Evolutionary conservation across 1,140 invertebrate species (phyloP).

Genomic region (Hycleus phaleratus): DNA sequence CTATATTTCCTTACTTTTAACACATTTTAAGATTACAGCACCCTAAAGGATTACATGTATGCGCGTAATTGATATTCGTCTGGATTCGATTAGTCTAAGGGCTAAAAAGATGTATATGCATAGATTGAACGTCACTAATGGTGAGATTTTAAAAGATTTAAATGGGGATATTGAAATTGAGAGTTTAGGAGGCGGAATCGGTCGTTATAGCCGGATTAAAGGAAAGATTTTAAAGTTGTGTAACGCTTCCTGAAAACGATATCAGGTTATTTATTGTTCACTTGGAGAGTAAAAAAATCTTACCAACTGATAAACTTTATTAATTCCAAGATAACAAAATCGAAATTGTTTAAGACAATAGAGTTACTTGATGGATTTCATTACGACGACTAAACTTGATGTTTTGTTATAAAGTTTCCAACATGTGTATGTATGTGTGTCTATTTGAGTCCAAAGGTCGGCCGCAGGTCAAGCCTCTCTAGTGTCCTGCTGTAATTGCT

Average conservation of each 20-base stretch:
- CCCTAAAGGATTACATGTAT: constrained; percentile 14
- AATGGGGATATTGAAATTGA: constrained; percentile 23
- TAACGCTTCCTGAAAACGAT: constrained; percentile 14
- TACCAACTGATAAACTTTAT: too few species aligned
- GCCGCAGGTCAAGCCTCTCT: constrained; percentile 13
- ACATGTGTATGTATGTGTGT: background rate
- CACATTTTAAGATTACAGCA: constrained; percentile 10
- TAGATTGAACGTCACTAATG: background rate
- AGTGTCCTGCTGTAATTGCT: constrained; percentile 9
- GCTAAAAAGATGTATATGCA: background rate
- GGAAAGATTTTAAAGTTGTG: constrained; percentile 13
- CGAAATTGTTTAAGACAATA: too few species aligned
- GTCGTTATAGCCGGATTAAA: constrained; percentile 19
- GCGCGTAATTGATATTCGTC: constrained; percentile 3
- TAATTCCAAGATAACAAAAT: too few species aligned
- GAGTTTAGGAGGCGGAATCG: constrained; percentile 14
- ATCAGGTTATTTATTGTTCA: constrained; percentile 17
- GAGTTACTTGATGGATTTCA: background rate
- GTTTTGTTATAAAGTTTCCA: constrained; percentile 10
- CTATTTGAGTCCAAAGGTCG: constrained; percentile 3
- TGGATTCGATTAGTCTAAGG: too few species aligned
- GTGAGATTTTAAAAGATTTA: constrained; percentile 20
- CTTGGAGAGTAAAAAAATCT: too few species aligned
- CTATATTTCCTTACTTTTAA: constrained; percentile 15
- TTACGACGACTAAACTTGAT: constrained; percentile 6